A percentile compares a stretch with the other conserved stretches of the same genome.
phyloP scores from a whole-genome alignment of 2,797 vertebrate species.

The Eurystomus glaucurus region DNA sequence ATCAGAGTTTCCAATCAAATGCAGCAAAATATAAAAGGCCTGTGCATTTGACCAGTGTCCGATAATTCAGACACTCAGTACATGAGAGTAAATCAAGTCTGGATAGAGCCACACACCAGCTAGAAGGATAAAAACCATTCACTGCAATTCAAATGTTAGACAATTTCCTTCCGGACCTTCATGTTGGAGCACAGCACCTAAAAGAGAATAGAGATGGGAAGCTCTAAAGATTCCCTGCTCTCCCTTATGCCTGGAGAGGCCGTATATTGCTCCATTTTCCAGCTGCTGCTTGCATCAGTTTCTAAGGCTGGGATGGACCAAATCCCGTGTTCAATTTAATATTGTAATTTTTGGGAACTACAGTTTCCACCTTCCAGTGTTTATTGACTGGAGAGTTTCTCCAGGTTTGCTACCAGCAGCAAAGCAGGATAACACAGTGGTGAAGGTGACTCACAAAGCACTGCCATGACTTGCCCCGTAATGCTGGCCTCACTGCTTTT shows the following conservation, averaged over 20 bases:
- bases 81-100: background rate
- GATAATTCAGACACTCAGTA: background rate
- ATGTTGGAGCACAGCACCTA: background rate
- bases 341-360: background rate
- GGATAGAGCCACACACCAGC: background rate
- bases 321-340: background rate
- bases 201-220: background rate
- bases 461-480: background rate
- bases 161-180: background rate
- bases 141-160: fast-evolving
- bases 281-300: background rate
- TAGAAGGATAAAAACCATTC: background rate
- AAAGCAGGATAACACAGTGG: background rate
- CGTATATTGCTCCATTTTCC: background rate
- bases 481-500: fast-evolving
- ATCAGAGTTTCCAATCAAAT: background rate
- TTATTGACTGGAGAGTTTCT: background rate
- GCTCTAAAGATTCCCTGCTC: background rate
- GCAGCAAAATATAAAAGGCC: background rate
- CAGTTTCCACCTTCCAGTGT: background rate
- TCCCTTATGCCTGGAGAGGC: background rate
- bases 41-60: background rate
- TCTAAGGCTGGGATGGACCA: background rate
- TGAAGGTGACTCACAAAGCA: background rate
- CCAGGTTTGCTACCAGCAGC: background rate